A percentile compares a stretch with the other conserved stretches of the same genome.
Evolutionary conservation across 2,797 vertebrate species (phyloP).

Genomic region (Pseudochirops cupreus): DNA sequence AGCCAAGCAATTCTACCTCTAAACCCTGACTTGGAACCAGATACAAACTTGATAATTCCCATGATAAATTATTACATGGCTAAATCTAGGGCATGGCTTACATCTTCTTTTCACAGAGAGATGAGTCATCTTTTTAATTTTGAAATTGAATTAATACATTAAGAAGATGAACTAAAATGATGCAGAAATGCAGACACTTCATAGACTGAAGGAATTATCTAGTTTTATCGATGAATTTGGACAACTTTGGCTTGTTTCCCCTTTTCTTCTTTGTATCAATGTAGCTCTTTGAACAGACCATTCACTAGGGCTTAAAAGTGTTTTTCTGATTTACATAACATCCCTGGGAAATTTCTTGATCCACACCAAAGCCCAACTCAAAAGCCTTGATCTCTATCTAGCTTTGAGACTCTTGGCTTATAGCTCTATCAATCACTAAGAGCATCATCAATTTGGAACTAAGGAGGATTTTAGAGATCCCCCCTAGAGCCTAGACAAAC

Average conservation of each 20-base stretch:
- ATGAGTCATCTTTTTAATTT: slow-evolving; percentile 3
- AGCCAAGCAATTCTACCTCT: neutral
- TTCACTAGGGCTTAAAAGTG: neutral
- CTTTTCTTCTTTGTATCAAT: neutral
- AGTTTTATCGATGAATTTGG: neutral
- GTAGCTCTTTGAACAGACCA: neutral
- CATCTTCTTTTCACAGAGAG: neutral
- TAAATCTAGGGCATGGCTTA: neutral
- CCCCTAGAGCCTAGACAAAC: neutral
- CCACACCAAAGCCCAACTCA: neutral
- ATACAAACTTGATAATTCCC: neutral
- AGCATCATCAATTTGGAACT: neutral
- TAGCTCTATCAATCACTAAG: neutral
- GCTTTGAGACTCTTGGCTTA: neutral
- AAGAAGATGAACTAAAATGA: neutral
- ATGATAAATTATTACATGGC: neutral
- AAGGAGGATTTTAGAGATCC: neutral
- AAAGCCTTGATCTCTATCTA: neutral
- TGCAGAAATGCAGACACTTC: neutral
- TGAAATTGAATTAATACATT: neutral
- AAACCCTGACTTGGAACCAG: too few species aligned
- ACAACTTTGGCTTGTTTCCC: neutral
- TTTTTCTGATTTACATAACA: neutral
- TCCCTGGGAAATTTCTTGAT: neutral
- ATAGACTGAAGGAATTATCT: neutral